Evolutionary conservation across 2,113 vertebrate species (phyloP), one percentile per base, ranked within the genome.

Genomic region (Bungarus multicinctus): DNA sequence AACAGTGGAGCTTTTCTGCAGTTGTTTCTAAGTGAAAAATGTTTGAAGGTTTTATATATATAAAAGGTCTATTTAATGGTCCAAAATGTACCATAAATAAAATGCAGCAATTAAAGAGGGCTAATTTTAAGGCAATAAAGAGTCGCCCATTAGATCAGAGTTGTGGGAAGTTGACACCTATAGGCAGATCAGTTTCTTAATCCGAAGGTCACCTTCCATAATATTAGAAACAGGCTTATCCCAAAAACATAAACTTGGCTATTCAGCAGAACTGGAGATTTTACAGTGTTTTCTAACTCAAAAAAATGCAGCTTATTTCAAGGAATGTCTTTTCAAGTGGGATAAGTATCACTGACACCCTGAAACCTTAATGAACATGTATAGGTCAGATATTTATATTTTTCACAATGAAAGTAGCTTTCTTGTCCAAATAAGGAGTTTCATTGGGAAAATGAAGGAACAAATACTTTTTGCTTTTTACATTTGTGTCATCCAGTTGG

Each of bases 401-500:
- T 92, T 81, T 34, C 18, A 69, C 34, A 27, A 2, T 52, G 25
- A 3, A 30, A 11, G 27, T 52, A 39, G 54, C 23, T 93, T 47
- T 4, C 16, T 90, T 27, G 50, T 86, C 45, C 45, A 90, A 27
- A 58, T 60, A 54, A 87, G 45, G 43, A 60, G 23, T 22, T 85
- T 74, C 43, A 74, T 54, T n/a, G 53, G 34, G 64, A 43, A 74
- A 74, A 88, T 10, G 53, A 87, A 58, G 43, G 91, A 85, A 85
- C 3, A 6, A 52, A 90, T 25, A 55, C 20, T 30, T 90, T 86
- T 64, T 64, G 54, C 6, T 60, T 86, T 90, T 57, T 90, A 64
- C 81, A 87, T 90, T 90, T 85, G 85, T 87, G 81, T 64, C 88
- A 93, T 93, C 89, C 92, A 93, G 92, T 90, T 86, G 92, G 89